Evolutionary conservation across 2,888 invertebrate species (phyloP).

Genomic region (Lochmaea capreae): DNA sequence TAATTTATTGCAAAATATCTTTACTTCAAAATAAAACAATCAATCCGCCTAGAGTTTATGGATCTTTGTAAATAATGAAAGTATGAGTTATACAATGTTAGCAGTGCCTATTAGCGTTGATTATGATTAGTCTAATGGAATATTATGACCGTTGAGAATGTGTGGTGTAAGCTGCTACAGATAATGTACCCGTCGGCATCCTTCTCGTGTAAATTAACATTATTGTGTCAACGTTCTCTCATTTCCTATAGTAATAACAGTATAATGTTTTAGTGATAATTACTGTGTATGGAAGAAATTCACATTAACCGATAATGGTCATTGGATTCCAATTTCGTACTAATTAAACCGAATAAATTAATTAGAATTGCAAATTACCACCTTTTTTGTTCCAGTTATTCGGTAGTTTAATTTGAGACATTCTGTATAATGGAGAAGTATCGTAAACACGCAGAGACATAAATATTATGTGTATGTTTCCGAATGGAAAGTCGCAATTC

Average conservation of each 20-base stretch:
- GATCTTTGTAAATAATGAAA: not conserved
- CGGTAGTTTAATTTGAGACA: not conserved
- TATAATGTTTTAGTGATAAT: slow-evolving; percentile 16
- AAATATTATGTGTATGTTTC: slow-evolving; percentile 24
- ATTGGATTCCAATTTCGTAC: too few species aligned
- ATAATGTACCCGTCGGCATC: slow-evolving; percentile 29
- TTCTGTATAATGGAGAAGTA: slow-evolving; percentile 9
- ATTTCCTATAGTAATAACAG: slow-evolving; percentile 21
- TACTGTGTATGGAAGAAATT: slow-evolving; percentile 2
- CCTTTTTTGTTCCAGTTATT: not conserved
- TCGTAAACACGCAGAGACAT: slow-evolving; percentile 27
- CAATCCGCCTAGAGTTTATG: too few species aligned
- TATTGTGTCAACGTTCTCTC: slow-evolving; percentile 24
- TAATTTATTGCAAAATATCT: too few species aligned
- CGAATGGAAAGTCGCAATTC: slow-evolving; percentile 23
- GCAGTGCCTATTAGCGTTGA: slow-evolving; percentile 23
- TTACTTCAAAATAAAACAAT: not conserved
- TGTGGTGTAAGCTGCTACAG: slow-evolving; percentile 19
- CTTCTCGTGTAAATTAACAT: slow-evolving; percentile 25
- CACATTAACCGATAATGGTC: not conserved
- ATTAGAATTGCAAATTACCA: too few species aligned
- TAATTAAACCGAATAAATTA: too few species aligned
- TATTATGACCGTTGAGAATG: slow-evolving; percentile 32
- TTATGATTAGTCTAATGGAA: slow-evolving; percentile 28
- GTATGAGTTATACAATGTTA: slow-evolving; percentile 9